Evolutionary conservation across 37 sponge, comb jelly and placozoan genomes (phyloP).

Genomic region (Diacarnus erythraeanus): DNA sequence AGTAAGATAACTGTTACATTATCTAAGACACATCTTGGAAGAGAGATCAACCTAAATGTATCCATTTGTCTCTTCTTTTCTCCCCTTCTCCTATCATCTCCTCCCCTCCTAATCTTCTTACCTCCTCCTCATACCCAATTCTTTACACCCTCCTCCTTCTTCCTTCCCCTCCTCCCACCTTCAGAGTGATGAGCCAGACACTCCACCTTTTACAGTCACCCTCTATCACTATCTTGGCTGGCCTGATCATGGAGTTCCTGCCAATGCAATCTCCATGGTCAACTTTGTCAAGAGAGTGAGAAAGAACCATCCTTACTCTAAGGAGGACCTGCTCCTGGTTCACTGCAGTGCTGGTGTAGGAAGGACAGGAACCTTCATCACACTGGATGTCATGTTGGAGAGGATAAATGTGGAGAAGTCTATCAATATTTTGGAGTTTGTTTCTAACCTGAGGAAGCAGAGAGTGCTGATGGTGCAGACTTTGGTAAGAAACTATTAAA

Average conservation of each 20-base stretch:
- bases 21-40: too few species aligned
- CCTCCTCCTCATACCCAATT: too few species aligned
- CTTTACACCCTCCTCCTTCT: too few species aligned
- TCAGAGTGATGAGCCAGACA: background rate
- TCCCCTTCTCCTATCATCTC: too few species aligned
- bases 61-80: too few species aligned
- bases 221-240: conserved; percentile 75
- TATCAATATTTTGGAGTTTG: conserved; percentile 38
- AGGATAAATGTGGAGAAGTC: conserved; percentile 32
- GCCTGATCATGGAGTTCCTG: conserved; percentile 85
- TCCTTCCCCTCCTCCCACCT: background rate
- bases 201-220: conserved; percentile 33
- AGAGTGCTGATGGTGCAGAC: conserved; percentile 66
- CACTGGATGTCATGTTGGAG: conserved; percentile 63
- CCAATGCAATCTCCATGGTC: conserved; percentile 56
- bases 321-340: conserved; percentile 50
- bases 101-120: too few species aligned
- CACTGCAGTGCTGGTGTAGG: conserved; percentile 89
- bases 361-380: conserved; percentile 71
- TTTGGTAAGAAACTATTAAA: conserved; percentile 28
- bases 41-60: too few species aligned
- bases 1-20: too few species aligned
- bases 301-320: conserved; percentile 27
- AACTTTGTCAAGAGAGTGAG: conserved; percentile 62
- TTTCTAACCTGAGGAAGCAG: conserved; percentile 38